Evolutionary conservation across 2,888 invertebrate species (phyloP).

Genomic region (Macaria liturata): DNA sequence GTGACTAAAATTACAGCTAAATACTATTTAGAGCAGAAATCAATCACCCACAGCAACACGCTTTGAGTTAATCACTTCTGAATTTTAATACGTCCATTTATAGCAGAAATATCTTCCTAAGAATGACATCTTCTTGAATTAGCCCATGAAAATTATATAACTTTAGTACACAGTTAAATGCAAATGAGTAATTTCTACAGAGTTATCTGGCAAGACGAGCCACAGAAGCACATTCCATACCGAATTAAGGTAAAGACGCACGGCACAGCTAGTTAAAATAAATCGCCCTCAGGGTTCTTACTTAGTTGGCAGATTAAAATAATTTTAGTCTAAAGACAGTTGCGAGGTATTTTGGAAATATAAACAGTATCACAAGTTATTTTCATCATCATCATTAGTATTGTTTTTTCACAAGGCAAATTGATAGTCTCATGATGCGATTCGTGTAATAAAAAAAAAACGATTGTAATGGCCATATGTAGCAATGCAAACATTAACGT

Average conservation of each 20-base stretch:
- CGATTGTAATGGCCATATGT: too few relatives aligned
- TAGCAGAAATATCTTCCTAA: too few relatives aligned
- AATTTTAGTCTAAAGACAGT: slow-evolving; percentile 27
- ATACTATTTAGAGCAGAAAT: too few relatives aligned
- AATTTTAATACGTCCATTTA: too few relatives aligned
- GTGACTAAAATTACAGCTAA: too few relatives aligned
- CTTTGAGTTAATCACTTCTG: too few relatives aligned
- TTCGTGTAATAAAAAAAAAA: too few relatives aligned
- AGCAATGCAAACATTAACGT: too few relatives aligned
- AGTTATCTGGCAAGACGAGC: slow-evolving; percentile 15
- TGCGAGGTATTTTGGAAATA: background rate
- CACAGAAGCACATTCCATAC: slow-evolving; percentile 13
- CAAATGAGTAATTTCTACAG: slow-evolving; percentile 6
- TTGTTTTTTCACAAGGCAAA: too few relatives aligned
- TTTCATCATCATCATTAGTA: too few relatives aligned
- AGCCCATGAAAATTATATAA: background rate
- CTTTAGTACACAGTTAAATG: slow-evolving; percentile 1
- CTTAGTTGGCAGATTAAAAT: slow-evolving; percentile 34
- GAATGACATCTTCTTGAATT: background rate
- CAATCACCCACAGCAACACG: too few relatives aligned
- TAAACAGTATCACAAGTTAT: slow-evolving; percentile 7
- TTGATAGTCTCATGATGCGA: too few relatives aligned
- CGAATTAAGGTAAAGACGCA: slow-evolving; percentile 19
- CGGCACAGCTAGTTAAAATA: slow-evolving; percentile 22
- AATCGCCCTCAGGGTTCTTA: slow-evolving; percentile 24